phyloP scores from a whole-genome alignment of 2,888 invertebrate species.

The Rhingia campestris region DNA sequence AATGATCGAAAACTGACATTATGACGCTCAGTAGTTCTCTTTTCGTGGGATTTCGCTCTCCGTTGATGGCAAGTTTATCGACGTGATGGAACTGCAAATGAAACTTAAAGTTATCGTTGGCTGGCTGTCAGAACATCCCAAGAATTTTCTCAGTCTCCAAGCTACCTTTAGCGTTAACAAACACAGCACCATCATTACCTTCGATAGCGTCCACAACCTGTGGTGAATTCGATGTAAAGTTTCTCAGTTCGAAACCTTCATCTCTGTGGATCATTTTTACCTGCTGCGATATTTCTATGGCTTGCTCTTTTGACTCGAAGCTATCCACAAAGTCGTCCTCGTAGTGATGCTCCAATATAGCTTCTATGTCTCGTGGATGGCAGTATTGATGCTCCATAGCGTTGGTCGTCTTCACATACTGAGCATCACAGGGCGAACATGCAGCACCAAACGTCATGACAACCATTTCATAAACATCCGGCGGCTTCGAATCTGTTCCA shows the following conservation, averaged over 20 bases:
- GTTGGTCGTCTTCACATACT: background rate
- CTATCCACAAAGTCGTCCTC: slow-evolving; percentile 66
- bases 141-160: slow-evolving; percentile 8
- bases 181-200: background rate
- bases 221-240: slow-evolving; percentile 56
- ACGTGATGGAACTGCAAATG: slow-evolving; percentile 10
- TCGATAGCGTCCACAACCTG: slow-evolving; percentile 27
- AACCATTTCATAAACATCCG: background rate
- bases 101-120: slow-evolving; percentile 11
- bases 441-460: background rate
- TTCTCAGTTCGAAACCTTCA: slow-evolving; percentile 5
- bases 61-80: slow-evolving; percentile 6
- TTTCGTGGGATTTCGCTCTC: slow-evolving; percentile 3
- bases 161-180: background rate
- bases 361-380: slow-evolving; percentile 50
- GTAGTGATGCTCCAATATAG: slow-evolving; percentile 36
- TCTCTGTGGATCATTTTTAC: slow-evolving; percentile 11
- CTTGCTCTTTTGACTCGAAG: slow-evolving; percentile 33
- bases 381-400: background rate
- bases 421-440: background rate
- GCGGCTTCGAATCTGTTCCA: background rate
- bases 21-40: slow-evolving; percentile 12
- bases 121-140: slow-evolving; percentile 30
- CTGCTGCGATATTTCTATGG: slow-evolving; percentile 35
- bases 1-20: background rate